Evolutionary conservation across 2,888 invertebrate species (phyloP).

Genomic region (Drepana falcataria): DNA sequence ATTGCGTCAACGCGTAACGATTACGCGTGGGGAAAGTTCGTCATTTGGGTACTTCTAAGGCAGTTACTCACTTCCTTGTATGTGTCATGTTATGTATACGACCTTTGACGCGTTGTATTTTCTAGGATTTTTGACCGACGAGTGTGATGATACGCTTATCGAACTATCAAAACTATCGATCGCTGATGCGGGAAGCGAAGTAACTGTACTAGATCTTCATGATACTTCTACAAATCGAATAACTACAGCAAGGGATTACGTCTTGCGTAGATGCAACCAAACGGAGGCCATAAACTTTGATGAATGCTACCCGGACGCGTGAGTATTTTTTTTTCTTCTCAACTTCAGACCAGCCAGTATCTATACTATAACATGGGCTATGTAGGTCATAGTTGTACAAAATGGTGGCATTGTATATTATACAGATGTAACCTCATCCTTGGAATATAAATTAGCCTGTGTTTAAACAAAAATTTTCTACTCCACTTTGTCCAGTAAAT

Average conservation of each 20-base stretch:
- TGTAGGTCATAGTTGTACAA: conserved; percentile 40
- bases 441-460: neutral
- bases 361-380: conserved; percentile 14
- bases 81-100: conserved; percentile 41
- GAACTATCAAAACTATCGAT: conserved; percentile 75
- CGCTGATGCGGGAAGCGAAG: conserved; percentile 63
- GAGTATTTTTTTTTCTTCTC: conserved; percentile 37
- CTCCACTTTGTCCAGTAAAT: too few relatives aligned
- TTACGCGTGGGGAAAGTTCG: conserved; percentile 68
- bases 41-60: too few relatives aligned
- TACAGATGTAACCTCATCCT: conserved; percentile 17
- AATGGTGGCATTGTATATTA: conserved; percentile 33
- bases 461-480: neutral
- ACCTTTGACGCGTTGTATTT: conserved; percentile 34
- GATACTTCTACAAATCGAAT: conserved; percentile 49
- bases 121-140: conserved; percentile 74
- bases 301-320: conserved; percentile 83
- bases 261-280: conserved; percentile 84
- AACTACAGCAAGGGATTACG: conserved; percentile 66
- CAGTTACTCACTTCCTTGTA: conserved; percentile 73
- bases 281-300: conserved; percentile 80
- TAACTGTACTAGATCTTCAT: conserved; percentile 67
- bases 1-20: conserved; percentile 48
- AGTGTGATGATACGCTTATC: conserved; percentile 78
- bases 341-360: neutral